Percentiles rank a stretch among this genome's conserved stretches.
phyloP scores from a whole-genome alignment of 1,140 invertebrate species.

The Bombus cullumanus region DNA sequence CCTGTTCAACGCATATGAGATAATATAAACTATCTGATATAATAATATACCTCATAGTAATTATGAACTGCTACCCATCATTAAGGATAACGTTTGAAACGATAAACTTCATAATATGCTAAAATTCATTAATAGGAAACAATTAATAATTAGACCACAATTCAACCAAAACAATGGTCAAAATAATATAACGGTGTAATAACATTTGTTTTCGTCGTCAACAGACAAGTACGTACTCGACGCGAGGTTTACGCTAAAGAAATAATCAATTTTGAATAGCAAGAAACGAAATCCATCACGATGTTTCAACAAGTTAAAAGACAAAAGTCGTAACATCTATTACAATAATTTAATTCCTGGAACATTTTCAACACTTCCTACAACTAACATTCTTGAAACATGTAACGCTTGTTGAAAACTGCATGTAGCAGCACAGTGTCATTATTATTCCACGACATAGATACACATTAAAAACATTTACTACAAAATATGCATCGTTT shows the following conservation, averaged over 20 bases:
- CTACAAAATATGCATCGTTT: background rate
- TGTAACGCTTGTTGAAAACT: background rate
- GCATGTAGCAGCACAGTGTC: background rate
- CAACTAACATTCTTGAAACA: background rate
- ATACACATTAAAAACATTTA: background rate
- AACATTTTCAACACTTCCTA: background rate
- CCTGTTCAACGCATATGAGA: too few species aligned
- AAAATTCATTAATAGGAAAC: background rate
- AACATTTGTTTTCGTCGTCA: too few species aligned
- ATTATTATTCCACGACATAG: background rate
- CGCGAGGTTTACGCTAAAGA: background rate
- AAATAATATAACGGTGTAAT: background rate
- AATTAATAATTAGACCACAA: background rate
- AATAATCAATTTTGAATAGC: background rate
- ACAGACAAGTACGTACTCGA: too few species aligned
- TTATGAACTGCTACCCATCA: background rate
- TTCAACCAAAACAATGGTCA: background rate
- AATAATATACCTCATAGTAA: too few species aligned
- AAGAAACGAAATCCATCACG: too few species aligned
- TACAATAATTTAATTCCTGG: background rate
- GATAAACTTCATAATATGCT: background rate
- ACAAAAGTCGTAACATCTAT: background rate
- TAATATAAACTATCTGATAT: too few species aligned
- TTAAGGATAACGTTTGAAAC: background rate
- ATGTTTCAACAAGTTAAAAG: background rate